Percentiles rank a stretch among this genome's conserved stretches.
These are phyloP conservation scores for Tubiluchus corallicola DNA, from an alignment of 2,888 invertebrate genomes.

Conservation along the genomic window DNA sequence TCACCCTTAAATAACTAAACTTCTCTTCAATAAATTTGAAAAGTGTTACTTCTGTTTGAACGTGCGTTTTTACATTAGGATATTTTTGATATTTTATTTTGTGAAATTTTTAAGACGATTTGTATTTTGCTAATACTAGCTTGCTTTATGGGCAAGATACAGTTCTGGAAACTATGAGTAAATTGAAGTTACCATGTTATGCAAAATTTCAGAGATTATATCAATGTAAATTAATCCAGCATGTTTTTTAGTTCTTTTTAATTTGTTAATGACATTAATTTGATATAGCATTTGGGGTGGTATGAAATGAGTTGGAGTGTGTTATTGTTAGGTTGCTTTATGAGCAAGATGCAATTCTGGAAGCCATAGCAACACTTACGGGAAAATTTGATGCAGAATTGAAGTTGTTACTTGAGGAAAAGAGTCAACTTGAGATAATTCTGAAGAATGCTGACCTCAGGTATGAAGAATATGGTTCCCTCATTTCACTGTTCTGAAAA, in stretches of 20 bases:
- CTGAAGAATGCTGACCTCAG: background rate
- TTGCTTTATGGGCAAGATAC: background rate
- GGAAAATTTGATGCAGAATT: slow-evolving; percentile 1
- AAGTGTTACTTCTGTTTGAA: too few species aligned
- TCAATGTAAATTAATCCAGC: too few species aligned
- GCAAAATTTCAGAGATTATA: background rate
- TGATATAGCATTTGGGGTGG: too few species aligned
- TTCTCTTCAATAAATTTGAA: too few species aligned
- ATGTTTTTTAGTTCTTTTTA: too few species aligned
- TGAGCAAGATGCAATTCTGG: background rate
- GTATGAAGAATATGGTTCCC: too few species aligned
- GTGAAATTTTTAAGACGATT: background rate
- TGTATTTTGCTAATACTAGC: background rate
- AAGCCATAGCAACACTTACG: background rate
- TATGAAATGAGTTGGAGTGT: background rate
- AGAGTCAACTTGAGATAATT: background rate
- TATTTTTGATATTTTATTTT: too few species aligned
- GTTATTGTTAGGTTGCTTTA: background rate
- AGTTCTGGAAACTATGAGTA: background rate
- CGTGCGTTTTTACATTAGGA: too few species aligned
- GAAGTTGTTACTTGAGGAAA: background rate
- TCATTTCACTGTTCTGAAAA: too few species aligned
- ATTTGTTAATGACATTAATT: too few species aligned
- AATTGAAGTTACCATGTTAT: background rate
- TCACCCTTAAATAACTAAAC: too few species aligned